Evolutionary conservation across 53 echinoderm and acorn worm species (phyloP), one percentile per base, ranked within the genome.

Genomic region (Arbacia lixula): DNA sequence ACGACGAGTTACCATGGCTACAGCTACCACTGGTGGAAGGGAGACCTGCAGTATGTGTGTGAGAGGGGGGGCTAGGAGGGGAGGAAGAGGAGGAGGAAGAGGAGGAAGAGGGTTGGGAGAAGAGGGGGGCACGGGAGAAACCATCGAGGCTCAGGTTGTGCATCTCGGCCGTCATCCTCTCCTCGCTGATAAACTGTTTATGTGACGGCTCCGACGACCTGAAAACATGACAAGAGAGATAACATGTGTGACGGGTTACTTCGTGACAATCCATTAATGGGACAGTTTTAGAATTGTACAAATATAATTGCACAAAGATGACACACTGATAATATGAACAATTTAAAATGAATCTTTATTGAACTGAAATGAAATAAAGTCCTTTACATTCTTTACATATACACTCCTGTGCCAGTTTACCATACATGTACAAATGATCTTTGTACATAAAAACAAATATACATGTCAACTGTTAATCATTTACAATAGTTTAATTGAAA

Each of bases 111-210:
- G 43, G 82, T 2, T 11, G 46, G 12, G 82, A 50, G 1, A 49
- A 9, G 39, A 81, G 4, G 8, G 43, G 82, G 42, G 62, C 41
- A 31, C 64, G 30, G 34, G 8, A 27, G 20, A 63, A 37, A 35
- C 82, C 82, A 33, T 81, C 82, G 6, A 81, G 50, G 38, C 87
- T 95, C 36, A 97, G 85, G 46, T 90, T 83, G 40, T 92, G 87
- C 89, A 97, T 91, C 54, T 91, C 83, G 19, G 97, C 97, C 24
- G 92, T 92, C 97, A 97, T 97, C 38, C 85, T 87, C 34, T 97
- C 97, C 73, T 95, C 95, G 60, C 79, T 93, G 66, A 95, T 78
- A 50, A 93, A 93, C 38, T 93, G 91, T 71, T 95, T 95, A n/a
- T 83, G 63, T 0, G 71, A n/a, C 21, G 93, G 93, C 50, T 81